These are phyloP conservation scores for Luehdorfia chinensis DNA, from an alignment of 1,140 invertebrate species.

Conservation along the genomic window DNA sequence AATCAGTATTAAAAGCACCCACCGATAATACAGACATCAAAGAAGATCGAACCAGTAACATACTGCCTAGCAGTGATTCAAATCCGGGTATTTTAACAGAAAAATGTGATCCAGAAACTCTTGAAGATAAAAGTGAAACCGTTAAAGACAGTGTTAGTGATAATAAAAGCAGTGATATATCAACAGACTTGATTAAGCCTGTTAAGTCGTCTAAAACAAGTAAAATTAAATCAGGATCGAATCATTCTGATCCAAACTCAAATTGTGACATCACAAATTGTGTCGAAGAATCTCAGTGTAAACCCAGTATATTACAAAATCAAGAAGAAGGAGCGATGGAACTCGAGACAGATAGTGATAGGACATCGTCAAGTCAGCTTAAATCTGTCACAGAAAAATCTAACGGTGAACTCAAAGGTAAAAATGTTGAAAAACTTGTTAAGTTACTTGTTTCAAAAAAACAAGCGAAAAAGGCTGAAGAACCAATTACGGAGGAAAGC, in stretches of 20 bases:
- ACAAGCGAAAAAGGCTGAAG: constrained; percentile 5
- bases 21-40: constrained; percentile 45
- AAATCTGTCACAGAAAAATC: constrained; percentile 30
- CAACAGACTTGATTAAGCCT: constrained; percentile 9
- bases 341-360: constrained; percentile 14
- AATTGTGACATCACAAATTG: constrained; percentile 17
- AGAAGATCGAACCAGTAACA: constrained; percentile 33
- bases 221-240: constrained; percentile 25
- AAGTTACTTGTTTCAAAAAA: constrained; percentile 61
- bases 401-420: constrained; percentile 34
- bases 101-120: constrained; percentile 21
- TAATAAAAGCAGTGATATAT: constrained; percentile 16
- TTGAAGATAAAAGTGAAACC: constrained; percentile 31
- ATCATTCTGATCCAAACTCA: constrained; percentile 22
- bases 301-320: constrained; percentile 18
- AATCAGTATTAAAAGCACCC: constrained; percentile 65
- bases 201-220: constrained; percentile 26
- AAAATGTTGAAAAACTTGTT: constrained; percentile 48
- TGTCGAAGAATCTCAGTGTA: constrained; percentile 35
- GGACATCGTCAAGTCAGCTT: constrained; percentile 22
- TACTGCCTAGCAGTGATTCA: constrained; percentile 25
- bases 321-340: constrained; percentile 21
- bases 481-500: background rate
- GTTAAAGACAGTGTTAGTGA: constrained; percentile 28
- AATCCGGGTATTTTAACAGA: constrained; percentile 20